Percentiles rank a stretch among this genome's conserved stretches.
phyloP scores from a whole-genome alignment of 1,140 invertebrate genomes.

The Euschistus heros region DNA sequence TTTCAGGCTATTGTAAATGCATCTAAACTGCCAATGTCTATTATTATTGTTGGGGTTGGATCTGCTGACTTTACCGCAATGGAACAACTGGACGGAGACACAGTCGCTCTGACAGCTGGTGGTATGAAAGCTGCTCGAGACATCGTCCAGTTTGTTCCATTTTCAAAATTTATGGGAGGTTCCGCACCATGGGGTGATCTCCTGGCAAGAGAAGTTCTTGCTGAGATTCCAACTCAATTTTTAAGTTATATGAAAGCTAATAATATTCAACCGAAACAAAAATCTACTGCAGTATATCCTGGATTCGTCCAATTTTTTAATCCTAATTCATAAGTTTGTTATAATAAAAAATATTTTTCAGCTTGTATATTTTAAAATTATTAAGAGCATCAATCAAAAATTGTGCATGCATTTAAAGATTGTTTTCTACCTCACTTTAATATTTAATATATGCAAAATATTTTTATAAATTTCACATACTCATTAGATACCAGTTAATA shows the following conservation, averaged over 20 bases:
- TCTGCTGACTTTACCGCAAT: slow-evolving; percentile 39
- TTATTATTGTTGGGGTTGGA: slow-evolving; percentile 50
- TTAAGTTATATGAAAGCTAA: slow-evolving; percentile 47
- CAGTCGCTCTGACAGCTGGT: slow-evolving; percentile 32
- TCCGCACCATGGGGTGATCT: slow-evolving; percentile 21
- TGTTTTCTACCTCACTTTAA: too few species aligned
- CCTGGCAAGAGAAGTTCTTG: slow-evolving; percentile 35
- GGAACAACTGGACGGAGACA: slow-evolving; percentile 38
- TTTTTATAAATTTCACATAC: too few species aligned
- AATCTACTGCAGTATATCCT: not conserved
- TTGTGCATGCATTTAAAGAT: too few species aligned
- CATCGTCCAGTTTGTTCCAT: slow-evolving; percentile 40
- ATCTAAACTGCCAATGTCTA: slow-evolving; percentile 36
- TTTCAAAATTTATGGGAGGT: slow-evolving; percentile 31
- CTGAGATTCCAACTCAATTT: slow-evolving; percentile 53
- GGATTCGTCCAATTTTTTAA: slow-evolving; percentile 1
- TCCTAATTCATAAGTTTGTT: not conserved
- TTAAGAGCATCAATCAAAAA: too few species aligned
- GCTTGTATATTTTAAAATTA: too few species aligned
- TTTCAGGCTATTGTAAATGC: slow-evolving; percentile 35
- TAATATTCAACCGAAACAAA: slow-evolving; percentile 38
- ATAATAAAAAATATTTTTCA: too few species aligned
- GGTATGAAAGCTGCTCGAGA: slow-evolving; percentile 33
- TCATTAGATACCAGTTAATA: too few species aligned
- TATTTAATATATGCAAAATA: too few species aligned